A percentile compares a stretch with the other conserved stretches of the same genome.
phyloP scores from a whole-genome alignment of 92 coral and sea anemone species.

The Palythoa grandis region DNA sequence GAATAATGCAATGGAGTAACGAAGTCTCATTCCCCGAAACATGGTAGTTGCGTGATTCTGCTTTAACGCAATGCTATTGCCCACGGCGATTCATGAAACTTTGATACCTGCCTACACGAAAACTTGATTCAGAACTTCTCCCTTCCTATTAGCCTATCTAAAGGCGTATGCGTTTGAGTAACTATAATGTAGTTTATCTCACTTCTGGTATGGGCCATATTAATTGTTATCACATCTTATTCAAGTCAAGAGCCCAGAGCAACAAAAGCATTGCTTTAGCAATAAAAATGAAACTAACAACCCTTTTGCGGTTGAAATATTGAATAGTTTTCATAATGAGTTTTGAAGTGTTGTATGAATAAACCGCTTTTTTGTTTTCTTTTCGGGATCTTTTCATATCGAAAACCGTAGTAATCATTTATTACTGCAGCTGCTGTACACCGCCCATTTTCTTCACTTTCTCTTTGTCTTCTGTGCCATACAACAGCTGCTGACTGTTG shows the following conservation, averaged over 20 bases:
- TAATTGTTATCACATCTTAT: too few species aligned
- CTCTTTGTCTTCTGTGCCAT: not conserved
- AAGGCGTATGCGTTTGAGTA: too few species aligned
- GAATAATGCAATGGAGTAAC: too few species aligned
- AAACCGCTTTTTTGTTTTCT: not conserved
- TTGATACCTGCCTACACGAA: too few species aligned
- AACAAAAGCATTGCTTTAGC: not conserved
- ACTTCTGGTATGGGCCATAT: too few species aligned
- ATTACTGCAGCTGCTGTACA: not conserved
- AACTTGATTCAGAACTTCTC: too few species aligned
- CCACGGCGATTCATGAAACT: too few species aligned
- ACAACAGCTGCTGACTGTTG: slow-evolving; percentile 86
- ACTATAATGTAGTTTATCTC: too few species aligned
- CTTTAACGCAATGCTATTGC: too few species aligned
- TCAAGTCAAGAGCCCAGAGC: not conserved
- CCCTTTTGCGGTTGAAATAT: not conserved
- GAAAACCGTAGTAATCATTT: slow-evolving; percentile 9
- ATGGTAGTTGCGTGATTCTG: too few species aligned
- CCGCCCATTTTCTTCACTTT: slow-evolving; percentile 40
- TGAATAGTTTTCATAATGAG: not conserved
- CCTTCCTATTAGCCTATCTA: too few species aligned
- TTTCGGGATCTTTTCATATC: not conserved
- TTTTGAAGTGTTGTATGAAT: not conserved
- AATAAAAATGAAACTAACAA: not conserved
- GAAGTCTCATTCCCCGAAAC: too few species aligned